Base-by-base conservation (phyloP, 2,113 vertebrate species). In the Varanus salvator region DNA sequence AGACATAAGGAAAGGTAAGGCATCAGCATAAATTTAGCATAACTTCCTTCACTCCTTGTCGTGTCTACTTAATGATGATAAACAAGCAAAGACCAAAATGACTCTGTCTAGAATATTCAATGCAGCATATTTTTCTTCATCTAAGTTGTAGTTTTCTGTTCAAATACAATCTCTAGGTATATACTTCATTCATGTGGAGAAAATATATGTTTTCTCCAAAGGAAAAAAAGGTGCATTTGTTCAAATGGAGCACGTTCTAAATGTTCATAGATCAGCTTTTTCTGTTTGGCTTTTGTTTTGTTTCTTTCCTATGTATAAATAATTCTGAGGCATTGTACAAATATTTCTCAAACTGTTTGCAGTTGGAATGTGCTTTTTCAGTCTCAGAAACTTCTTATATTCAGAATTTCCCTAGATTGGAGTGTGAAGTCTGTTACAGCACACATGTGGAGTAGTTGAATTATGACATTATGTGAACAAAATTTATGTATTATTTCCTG, bases 231-330 rank as follows among this genome's bases (percentile, higher is more conserved):
- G 81, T 80, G 23, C 0, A 0, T 60, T 88, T 91, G 21, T 64
- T 86, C 52, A 81, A 92, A 19, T 80, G 60, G 6, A 87, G 17
- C 6, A 83, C 83, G 15, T 64, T 78, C 84, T 76, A 50, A 6
- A 66, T 89, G 92, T 90, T 74, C 75, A 12, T 60, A 87, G 66
- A 12, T 91, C 66, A 91, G 11, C 27, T 3, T 90, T 94, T 54
- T 82, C 7, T 75, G 82, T 85, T 8, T 17, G 85, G 12, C 8
- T 71, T n/a, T 89, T 34, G 86, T 80, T 93, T 87, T 77, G 48
- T 83, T 92, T 82, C 29, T 1, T 44, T 1, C 86, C 76, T 0
- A 0, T 72, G 6, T 50, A 78, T 82, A 76, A 92, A 86, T 83
- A 83, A 52, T 0, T 8, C 84, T 14, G 88, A 29, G 23, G 5